Base-by-base conservation (phyloP, 2,888 invertebrate genomes). In the Cryptus armator region DNA sequence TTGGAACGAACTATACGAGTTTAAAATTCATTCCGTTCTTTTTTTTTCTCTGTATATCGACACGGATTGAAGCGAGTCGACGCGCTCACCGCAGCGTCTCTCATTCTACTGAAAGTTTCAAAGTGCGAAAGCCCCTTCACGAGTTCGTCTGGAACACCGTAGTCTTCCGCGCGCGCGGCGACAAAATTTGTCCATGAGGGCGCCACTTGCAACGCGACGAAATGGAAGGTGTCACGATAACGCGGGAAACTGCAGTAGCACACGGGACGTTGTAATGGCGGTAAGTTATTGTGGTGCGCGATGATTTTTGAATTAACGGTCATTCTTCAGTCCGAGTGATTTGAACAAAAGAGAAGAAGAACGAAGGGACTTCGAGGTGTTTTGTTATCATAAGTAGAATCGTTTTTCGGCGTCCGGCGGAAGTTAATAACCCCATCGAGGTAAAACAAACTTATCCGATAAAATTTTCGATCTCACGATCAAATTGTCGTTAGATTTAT, bases 61-160 rank as follows among this genome's bases (percentile, higher is more conserved):
- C 77, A 16, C 66, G 56, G 37, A 77, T 77, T 71, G 16, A 51
- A 67, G 48, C 51, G 59, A 72, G 37, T 71, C 76, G 81, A 84
- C 81, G 80, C 76, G 72, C 71, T 64, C 76, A 56, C 67, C 59
- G 76, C 76, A 77, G 76, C 76, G 81, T 81, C 84, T 68, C 84
- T 81, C 76, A 68, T 72, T 68, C 71, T 81, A 84, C 81, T 84
- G 77, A 81, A 77, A 48, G 71, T 81, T 76, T 67, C 59, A 51
- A 77, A 77, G 51, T 48, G 66, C 48, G 66, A 66, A 75, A 12
- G 59, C 56, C 70, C 53, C 43, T 51, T 53, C 32, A 16, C 53
- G 29, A 51, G 24, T 43, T 37, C 24, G 56, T 43, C 79, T 83
- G 83, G 83, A 83, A 64, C 53, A 48, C 56, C 10, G 48, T 29